Percentiles rank a stretch among this genome's conserved stretches.
phyloP scores from a whole-genome alignment of 2,113 vertebrate genomes.

The Craseonycteris thonglongyai region DNA sequence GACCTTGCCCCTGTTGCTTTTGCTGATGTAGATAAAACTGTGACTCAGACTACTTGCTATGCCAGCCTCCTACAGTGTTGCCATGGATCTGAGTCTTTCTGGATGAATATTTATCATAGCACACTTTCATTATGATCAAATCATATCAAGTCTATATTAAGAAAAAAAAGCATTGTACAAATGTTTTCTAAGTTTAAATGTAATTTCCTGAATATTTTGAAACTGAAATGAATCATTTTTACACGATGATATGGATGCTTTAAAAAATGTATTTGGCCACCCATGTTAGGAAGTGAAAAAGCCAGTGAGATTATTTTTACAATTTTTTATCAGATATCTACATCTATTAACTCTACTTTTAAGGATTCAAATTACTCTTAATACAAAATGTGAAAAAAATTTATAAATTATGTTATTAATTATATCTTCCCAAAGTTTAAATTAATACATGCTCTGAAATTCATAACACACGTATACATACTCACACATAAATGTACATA shows the following conservation, averaged over 20 bases:
- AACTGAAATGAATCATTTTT: not conserved
- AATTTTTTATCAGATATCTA: not conserved
- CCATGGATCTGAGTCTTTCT: not conserved
- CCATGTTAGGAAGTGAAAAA: not conserved
- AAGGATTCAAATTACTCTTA: not conserved
- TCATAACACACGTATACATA: no score
- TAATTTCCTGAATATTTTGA: not conserved
- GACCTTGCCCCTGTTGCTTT: not conserved
- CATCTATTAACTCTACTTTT: not conserved
- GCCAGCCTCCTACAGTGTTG: not conserved
- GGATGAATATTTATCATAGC: not conserved
- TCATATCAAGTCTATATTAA: slow-evolving; percentile 22
- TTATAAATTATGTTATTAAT: not conserved
- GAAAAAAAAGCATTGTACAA: slow-evolving; percentile 10
- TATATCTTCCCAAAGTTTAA: not conserved
- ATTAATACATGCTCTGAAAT: not conserved
- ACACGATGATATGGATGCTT: not conserved
- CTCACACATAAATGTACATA: no score
- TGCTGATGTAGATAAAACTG: not conserved
- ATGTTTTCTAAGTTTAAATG: not conserved
- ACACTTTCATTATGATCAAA: slow-evolving; percentile 40
- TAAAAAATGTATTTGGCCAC: not conserved
- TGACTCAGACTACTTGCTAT: not conserved
- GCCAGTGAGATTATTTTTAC: not conserved
- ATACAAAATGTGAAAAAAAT: not conserved